Evolutionary conservation across 2,888 invertebrate species (phyloP), one percentile per base, ranked within the genome.

Genomic region (Neoaliturus tenellus): DNA sequence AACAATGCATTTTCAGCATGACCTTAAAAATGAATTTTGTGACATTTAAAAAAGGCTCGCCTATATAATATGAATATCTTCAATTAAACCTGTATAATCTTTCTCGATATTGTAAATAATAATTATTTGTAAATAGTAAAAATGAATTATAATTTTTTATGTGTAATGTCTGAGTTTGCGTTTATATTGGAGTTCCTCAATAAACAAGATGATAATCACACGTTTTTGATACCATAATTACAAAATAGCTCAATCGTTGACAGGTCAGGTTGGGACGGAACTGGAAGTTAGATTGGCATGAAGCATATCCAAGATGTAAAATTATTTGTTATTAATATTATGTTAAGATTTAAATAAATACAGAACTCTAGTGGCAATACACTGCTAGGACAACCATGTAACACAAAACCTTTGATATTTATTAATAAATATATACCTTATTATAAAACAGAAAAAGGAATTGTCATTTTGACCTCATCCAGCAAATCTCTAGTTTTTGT

Each of bases 341-440:
- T 20, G 39, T 71, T 71, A 39, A 71, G 71, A 71, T 75, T 44
- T 3, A 75, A 44, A 71, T 71, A 23, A 75, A 28, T 44, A 75
- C 14, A 35, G 28, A 44, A 48, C 12, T 35, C 69, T 71, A 75
- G 75, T 12, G 75, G 75, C 41, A 25, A 28, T 44, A 75, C 39
- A 75, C 75, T 75, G 48, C 75, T 75, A 41, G 71, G 69, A 75
- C 44, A 35, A 71, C 71, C 35, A 75, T 75, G 75, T 75, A 75
- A 75, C 75, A 75, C 75, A 75, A 75, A 75, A 44, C 41, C 41
- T 75, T 75, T 75, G 75, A 75, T 75, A 75, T 75, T 75, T 75
- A 75, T 75, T 75, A 75, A 75, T 75, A 75, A 75, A 75, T 44
- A 75, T 75, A 39, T 75, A 75, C 75, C 69, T 69, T 69, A 69